Conservation (phyloP, 1,140 invertebrate species). For the Gryllus bimaculatus region DNA sequence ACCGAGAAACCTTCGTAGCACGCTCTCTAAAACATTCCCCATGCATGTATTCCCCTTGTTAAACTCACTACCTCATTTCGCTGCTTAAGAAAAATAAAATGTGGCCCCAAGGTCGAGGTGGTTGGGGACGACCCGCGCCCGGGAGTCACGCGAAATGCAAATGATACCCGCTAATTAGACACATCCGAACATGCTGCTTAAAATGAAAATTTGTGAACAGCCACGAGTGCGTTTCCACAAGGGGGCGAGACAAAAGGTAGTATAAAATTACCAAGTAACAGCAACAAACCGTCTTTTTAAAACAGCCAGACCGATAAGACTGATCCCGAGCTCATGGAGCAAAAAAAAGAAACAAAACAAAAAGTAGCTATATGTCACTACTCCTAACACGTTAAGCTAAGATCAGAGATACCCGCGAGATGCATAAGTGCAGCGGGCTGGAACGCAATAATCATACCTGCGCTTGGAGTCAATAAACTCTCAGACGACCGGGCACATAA, state of each 20-base stretch:
- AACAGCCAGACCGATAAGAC: background rate
- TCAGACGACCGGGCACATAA: no score
- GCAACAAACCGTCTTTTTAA: background rate
- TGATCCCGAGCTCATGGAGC: no score
- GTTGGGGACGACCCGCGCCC: background rate
- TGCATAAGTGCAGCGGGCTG: no score
- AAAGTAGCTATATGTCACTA: no score
- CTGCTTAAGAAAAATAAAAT: background rate
- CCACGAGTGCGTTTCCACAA: background rate
- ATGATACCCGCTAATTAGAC: background rate
- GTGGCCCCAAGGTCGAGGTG: background rate
- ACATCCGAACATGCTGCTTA: background rate
- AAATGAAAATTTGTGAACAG: background rate
- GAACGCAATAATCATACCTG: no score
- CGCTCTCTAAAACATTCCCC: background rate
- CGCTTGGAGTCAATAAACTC: no score
- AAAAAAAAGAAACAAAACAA: no score
- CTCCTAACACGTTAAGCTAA: no score
- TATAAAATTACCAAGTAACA: background rate
- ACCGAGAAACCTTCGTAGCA: background rate
- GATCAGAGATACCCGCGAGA: no score
- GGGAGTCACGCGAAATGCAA: background rate
- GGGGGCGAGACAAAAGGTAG: background rate
- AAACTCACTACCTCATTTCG: background rate
- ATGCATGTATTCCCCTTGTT: slow-evolving; percentile 1